Evolutionary conservation across 1,140 invertebrate genomes (phyloP).

Genomic region (Neotoxoptera formosana): DNA sequence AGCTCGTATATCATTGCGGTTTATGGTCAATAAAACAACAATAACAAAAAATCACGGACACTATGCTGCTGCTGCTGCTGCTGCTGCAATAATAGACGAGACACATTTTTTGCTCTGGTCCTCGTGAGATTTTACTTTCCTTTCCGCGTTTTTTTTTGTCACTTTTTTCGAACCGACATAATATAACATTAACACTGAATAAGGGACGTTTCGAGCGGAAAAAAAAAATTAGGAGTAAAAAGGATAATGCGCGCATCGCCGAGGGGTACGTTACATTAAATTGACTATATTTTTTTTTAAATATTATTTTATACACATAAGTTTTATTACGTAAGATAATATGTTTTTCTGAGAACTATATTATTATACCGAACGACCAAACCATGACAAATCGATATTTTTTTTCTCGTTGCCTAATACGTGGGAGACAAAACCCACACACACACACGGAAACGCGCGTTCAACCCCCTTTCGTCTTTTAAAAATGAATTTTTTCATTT

Average conservation of each 20-base stretch:
- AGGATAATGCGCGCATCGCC: not conserved
- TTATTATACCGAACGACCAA: not conserved
- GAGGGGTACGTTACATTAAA: not conserved
- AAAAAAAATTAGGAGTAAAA: not conserved
- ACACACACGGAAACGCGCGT: not conserved
- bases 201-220: not conserved
- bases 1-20: not conserved
- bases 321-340: not conserved
- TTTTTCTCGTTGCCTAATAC: not conserved
- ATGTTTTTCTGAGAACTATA: not conserved
- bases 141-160: slow-evolving; percentile 15
- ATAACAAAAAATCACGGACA: not conserved
- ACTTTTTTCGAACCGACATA: not conserved
- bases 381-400: not conserved
- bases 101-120: not conserved
- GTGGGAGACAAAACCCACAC: not conserved
- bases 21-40: slow-evolving; percentile 32
- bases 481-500: not conserved
- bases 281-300: not conserved
- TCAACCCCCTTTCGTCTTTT: not conserved
- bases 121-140: not conserved
- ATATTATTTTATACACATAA: not conserved
- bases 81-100: not conserved
- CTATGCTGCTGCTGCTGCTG: not conserved
- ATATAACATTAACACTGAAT: not conserved